A percentile compares a stretch with the other conserved stretches of the same genome.
Evolutionary conservation across 2,888 invertebrate genomes (phyloP).

Genomic region (Drosophila koepferae): DNA sequence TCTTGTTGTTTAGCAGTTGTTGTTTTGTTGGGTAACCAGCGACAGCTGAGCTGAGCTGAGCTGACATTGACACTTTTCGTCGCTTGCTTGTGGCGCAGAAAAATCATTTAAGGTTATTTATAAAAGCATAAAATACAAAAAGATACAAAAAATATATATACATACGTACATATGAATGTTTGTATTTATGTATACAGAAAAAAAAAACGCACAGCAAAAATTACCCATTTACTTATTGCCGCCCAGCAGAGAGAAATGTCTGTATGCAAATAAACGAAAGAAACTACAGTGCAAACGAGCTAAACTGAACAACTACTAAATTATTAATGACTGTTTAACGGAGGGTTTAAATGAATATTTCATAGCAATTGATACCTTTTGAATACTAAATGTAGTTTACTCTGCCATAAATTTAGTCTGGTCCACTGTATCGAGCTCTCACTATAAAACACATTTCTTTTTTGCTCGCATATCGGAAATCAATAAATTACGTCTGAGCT

Average conservation of each 20-base stretch:
- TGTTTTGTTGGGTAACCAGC: conserved; percentile 48
- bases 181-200: conserved; percentile 7
- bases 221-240: neutral
- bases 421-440: neutral
- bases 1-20: conserved; percentile 13
- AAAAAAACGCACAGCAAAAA: conserved; percentile 6
- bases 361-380: conserved; percentile 9
- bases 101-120: conserved; percentile 75
- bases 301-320: conserved; percentile 1
- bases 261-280: neutral
- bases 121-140: conserved; percentile 48
- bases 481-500: conserved; percentile 34
- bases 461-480: conserved; percentile 39
- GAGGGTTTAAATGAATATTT: conserved; percentile 3
- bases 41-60: conserved; percentile 65
- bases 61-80: conserved; percentile 79
- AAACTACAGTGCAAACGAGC: conserved; percentile 3
- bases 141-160: conserved; percentile 2
- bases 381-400: neutral
- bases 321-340: conserved; percentile 5
- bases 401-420: neutral
- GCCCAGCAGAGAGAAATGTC: conserved; percentile 8
- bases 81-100: conserved; percentile 54
- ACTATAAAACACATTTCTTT: conserved; percentile 1
- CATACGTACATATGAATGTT: neutral